phyloP scores from a whole-genome alignment of 2,888 invertebrate species.

The Epirrhoe alternata region DNA sequence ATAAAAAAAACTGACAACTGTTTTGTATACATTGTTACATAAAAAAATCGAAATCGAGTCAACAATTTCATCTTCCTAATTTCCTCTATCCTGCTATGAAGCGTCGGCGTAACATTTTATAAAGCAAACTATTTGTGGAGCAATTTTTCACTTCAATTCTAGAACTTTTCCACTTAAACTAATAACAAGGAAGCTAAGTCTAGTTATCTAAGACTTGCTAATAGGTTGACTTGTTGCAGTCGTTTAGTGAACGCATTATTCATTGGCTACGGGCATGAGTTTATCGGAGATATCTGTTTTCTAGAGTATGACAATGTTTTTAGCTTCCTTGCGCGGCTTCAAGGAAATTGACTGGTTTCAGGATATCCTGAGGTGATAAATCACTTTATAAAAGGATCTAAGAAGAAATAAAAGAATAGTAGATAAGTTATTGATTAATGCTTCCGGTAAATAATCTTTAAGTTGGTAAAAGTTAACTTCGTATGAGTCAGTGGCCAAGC shows the following conservation, averaged over 20 bases:
- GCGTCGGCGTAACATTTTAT: too few relatives aligned
- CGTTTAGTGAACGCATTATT: constrained; percentile 7
- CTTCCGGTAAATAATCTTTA: too few relatives aligned
- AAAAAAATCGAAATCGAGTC: too few relatives aligned
- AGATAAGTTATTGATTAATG: too few relatives aligned
- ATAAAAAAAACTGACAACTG: too few relatives aligned
- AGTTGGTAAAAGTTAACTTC: too few relatives aligned
- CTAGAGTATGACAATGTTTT: constrained; percentile 15
- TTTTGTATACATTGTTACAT: too few relatives aligned
- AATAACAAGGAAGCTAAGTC: constrained; percentile 1
- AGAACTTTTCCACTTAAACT: neutral
- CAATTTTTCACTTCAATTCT: neutral
- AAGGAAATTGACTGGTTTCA: constrained; percentile 19
- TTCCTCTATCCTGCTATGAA: too few relatives aligned
- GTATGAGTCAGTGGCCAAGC: too few relatives aligned
- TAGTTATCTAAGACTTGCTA: constrained; percentile 11
- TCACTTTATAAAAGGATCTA: neutral
- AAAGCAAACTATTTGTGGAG: neutral
- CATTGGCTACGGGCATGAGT: neutral
- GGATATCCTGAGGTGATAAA: constrained; percentile 30
- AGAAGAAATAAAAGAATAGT: neutral
- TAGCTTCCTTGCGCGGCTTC: constrained; percentile 25
- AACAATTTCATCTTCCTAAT: too few relatives aligned
- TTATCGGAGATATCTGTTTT: constrained; percentile 6
- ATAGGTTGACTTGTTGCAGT: neutral